Conservation (phyloP, 2,113 vertebrate genomes). For the Pandion haliaetus region DNA sequence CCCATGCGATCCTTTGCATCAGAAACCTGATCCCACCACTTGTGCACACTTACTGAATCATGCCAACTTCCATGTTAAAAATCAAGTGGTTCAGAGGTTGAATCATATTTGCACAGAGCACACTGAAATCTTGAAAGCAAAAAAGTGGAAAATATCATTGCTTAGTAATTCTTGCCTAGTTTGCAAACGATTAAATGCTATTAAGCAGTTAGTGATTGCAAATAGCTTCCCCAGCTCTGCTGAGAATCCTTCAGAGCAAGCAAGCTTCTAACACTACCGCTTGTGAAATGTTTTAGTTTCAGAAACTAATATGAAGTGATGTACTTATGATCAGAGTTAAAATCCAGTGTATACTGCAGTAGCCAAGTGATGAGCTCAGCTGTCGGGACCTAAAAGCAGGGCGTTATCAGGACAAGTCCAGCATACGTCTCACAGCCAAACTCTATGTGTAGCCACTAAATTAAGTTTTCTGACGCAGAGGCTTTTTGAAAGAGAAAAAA, state of each 20-base stretch:
- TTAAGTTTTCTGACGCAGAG: background rate
- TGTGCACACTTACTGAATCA: background rate
- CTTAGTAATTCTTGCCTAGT: background rate
- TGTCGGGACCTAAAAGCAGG: background rate
- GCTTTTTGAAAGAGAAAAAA: background rate
- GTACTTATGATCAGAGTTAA: background rate
- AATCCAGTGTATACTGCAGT: background rate
- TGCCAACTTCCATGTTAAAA: background rate
- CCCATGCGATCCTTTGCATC: background rate
- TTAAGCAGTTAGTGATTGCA: background rate
- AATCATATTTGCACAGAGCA: background rate
- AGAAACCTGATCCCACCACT: background rate
- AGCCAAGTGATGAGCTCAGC: constrained; percentile 21
- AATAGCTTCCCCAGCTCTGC: background rate
- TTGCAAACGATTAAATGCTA: background rate
- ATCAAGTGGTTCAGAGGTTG: background rate
- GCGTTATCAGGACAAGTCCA: background rate
- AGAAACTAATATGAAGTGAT: background rate
- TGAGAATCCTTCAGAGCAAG: background rate
- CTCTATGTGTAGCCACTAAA: background rate
- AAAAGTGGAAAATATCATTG: background rate
- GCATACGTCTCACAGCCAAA: background rate
- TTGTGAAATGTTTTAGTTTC: background rate
- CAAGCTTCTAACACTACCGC: background rate
- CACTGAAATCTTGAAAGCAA: background rate